These are phyloP conservation scores for Drosophila pullipes DNA, from an alignment of 2,888 invertebrate genomes.

Conservation along the genomic window DNA sequence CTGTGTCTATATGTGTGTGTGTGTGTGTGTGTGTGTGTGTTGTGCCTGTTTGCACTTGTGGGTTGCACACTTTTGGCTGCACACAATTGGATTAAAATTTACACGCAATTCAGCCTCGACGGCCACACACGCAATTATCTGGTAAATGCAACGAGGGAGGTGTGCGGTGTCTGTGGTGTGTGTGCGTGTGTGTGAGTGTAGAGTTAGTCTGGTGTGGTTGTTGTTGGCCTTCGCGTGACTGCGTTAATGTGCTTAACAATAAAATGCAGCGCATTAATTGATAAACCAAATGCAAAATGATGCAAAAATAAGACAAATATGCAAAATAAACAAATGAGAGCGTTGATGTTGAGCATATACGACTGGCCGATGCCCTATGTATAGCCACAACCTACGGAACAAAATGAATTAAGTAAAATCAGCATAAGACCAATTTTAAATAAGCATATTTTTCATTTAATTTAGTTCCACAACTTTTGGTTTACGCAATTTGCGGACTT, in stretches of 20 bases:
- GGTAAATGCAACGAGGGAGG: conserved; percentile 36
- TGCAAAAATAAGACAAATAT: conserved; percentile 20
- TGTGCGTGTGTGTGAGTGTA: background rate
- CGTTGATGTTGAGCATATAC: background rate
- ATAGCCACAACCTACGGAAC: background rate
- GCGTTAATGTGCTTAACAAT: conserved; percentile 81
- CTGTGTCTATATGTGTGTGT: too few species aligned
- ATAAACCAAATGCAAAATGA: conserved; percentile 69
- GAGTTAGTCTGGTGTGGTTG: conserved; percentile 1
- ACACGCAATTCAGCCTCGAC: conserved; percentile 72
- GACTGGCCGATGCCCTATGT: background rate
- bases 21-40: conserved; percentile 32
- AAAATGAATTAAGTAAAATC: background rate
- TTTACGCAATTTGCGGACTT: background rate
- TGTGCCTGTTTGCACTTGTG: conserved; percentile 58
- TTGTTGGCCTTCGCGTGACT: conserved; percentile 67
- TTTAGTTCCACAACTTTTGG: background rate
- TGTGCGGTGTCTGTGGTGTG: background rate
- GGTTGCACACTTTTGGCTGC: conserved; percentile 71
- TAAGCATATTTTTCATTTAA: background rate
- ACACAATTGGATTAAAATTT: conserved; percentile 82
- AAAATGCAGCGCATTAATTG: conserved; percentile 80
- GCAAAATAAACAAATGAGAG: background rate
- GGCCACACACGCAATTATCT: conserved; percentile 75
- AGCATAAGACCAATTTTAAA: background rate